Evolutionary conservation across 2,888 invertebrate genomes (phyloP).

Genomic region (Andricus quercusramuli): DNA sequence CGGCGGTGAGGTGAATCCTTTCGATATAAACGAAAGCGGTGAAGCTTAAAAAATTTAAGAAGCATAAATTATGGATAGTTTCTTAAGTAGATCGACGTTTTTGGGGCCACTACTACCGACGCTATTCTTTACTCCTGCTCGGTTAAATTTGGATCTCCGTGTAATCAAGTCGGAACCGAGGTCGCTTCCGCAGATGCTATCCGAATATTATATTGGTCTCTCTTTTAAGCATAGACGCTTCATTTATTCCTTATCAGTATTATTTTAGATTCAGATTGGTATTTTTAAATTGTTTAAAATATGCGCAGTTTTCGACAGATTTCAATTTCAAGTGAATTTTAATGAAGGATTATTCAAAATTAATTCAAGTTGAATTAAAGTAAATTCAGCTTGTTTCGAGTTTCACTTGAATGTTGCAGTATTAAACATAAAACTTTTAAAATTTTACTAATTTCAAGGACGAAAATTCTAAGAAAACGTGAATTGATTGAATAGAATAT

Average conservation of each 20-base stretch:
- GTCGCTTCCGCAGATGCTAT: conserved; percentile 31
- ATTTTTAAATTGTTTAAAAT: neutral
- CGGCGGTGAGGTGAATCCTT: conserved; percentile 11
- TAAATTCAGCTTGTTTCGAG: too few relatives aligned
- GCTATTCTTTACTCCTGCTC: conserved; percentile 19
- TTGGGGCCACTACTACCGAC: conserved; percentile 17
- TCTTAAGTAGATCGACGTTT: conserved; percentile 21
- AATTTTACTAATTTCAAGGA: too few relatives aligned
- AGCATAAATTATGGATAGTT: conserved; percentile 38
- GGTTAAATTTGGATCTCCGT: conserved; percentile 31
- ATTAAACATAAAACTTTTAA: too few relatives aligned
- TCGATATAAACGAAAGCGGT: neutral
- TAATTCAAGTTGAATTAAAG: too few relatives aligned
- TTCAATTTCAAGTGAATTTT: neutral
- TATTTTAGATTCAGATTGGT: neutral
- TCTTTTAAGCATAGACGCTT: neutral
- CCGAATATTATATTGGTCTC: conserved; percentile 17
- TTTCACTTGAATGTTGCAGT: too few relatives aligned
- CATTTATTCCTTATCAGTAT: neutral
- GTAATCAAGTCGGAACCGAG: conserved; percentile 32
- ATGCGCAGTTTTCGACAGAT: neutral
- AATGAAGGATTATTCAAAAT: too few relatives aligned
- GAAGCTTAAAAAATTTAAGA: conserved; percentile 35
- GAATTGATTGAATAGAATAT: too few relatives aligned
- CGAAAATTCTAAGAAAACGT: too few relatives aligned